phyloP scores from a whole-genome alignment of 2,888 invertebrate species.

The Peribatodes rhomboidaria region DNA sequence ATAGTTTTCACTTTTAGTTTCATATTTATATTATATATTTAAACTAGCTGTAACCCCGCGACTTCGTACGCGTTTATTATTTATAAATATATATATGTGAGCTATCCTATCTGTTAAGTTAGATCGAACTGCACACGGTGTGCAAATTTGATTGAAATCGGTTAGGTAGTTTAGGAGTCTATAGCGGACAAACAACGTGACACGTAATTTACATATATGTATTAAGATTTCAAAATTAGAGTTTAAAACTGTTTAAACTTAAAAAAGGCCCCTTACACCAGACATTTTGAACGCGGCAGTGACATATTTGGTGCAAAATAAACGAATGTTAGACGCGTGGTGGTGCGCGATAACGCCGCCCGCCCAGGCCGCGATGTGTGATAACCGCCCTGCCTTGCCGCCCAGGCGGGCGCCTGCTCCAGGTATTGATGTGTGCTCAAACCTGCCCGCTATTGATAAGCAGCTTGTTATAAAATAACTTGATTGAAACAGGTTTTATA shows the following conservation, averaged over 20 bases:
- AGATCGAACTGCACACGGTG: too few species aligned
- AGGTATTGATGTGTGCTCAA: slow-evolving; percentile 28
- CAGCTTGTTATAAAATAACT: slow-evolving; percentile 6
- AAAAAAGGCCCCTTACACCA: background rate
- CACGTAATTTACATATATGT: too few species aligned
- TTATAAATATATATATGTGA: too few species aligned
- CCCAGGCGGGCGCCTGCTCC: slow-evolving; percentile 42
- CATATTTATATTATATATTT: too few species aligned
- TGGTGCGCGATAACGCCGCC: slow-evolving; percentile 57
- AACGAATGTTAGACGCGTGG: slow-evolving; percentile 54
- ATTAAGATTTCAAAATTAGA: too few species aligned
- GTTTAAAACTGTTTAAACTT: background rate
- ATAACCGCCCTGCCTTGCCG: slow-evolving; percentile 23
- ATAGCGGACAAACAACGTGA: too few species aligned
- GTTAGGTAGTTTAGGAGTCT: too few species aligned
- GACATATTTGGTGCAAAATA: slow-evolving; percentile 55
- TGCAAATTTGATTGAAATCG: too few species aligned
- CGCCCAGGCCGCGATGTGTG: slow-evolving; percentile 46
- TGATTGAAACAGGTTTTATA: slow-evolving; percentile 1
- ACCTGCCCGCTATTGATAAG: slow-evolving; percentile 27
- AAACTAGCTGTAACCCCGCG: too few species aligned
- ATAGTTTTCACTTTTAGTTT: too few species aligned
- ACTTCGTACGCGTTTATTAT: too few species aligned
- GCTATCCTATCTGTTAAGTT: too few species aligned
- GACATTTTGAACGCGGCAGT: slow-evolving; percentile 51